Evolutionary conservation across 2,888 invertebrate genomes (phyloP), one percentile per base, ranked within the genome.

Genomic region (Deilephila elpenor): DNA sequence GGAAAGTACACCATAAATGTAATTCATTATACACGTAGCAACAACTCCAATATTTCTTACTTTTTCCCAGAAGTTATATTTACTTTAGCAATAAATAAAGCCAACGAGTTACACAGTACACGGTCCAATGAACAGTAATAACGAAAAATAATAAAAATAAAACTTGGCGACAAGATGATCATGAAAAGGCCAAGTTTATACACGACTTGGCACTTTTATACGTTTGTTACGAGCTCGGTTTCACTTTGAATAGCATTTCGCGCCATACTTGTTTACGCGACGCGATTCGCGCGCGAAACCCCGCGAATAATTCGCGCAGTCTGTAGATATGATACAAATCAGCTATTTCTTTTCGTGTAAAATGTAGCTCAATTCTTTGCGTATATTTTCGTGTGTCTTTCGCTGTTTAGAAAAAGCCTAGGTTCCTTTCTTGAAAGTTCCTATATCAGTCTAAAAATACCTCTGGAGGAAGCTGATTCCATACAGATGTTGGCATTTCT

Each of bases 131-230:
- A 67, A 67, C 51, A 51, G 20, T 64, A 17, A 44, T 67, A 67
- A 67, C 51, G 44, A 67, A 62, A 61, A 32, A 67, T 51, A 67
- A 51, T 67, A 67, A 64, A 64, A 64, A 64, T 17, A 20, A 67
- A 62, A 51, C 67, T 67, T 25, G 44, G 14, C 8, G 25, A 44
- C 25, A 25, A 67, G 62, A 32, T 32, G 37, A 25, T 51, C 44
- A 20, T 64, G 64, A 64, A 67, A 67, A 51, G 14, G 20, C 67
- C 17, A 44, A 67, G 51, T 44, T 51, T 67, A 67, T 67, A 51
- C 25, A 19, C 67, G 44, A 11, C 25, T 51, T 67, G 17, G 25
- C 51, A 51, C 67, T 25, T 51, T 51, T 51, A 44, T 44, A 14
- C 44, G 51, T 51, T 51, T 51, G 51, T 51, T 67, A 67, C 25